phyloP scores from a whole-genome alignment of 2,888 invertebrate species.

The Ichneumoninae sp. region DNA sequence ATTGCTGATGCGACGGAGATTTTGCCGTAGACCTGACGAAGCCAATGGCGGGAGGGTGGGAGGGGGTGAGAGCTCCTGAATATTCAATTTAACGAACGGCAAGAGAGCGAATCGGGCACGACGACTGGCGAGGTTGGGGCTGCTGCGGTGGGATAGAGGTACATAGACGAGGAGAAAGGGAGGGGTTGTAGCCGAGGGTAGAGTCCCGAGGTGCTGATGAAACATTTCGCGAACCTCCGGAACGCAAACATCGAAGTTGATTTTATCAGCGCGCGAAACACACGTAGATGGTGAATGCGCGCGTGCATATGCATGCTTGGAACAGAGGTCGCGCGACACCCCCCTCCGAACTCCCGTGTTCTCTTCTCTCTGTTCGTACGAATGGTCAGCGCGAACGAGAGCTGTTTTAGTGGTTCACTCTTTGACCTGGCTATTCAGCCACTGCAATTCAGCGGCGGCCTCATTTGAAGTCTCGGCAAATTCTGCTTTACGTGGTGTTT shows the following conservation, averaged over 20 bases:
- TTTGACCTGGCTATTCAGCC: conserved; percentile 42
- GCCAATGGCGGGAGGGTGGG: conserved; percentile 42
- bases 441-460: conserved; percentile 4
- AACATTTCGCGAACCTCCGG: conserved; percentile 68
- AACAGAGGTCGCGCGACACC: conserved; percentile 26
- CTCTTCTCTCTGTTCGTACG: conserved; percentile 21
- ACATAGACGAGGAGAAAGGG: conserved; percentile 4
- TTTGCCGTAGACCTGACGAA: conserved; percentile 61
- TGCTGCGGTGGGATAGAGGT: background rate
- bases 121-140: conserved; percentile 51
- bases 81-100: conserved; percentile 65
- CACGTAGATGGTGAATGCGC: conserved; percentile 55
- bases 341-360: conserved; percentile 8
- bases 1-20: conserved; percentile 51
- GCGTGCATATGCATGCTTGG: conserved; percentile 61
- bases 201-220: conserved; percentile 65
- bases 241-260: conserved; percentile 79
- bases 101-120: conserved; percentile 62
- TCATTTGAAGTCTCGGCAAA: conserved; percentile 19
- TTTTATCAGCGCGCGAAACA: conserved; percentile 75
- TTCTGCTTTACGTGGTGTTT: conserved; percentile 15
- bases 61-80: conserved; percentile 49
- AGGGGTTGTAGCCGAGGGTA: conserved; percentile 27
- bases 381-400: conserved; percentile 45
- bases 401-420: conserved; percentile 44